A percentile compares a stretch with the other conserved stretches of the same genome.
Evolutionary conservation across 2,797 vertebrate species (phyloP).

Genomic region (Poecile montanus): DNA sequence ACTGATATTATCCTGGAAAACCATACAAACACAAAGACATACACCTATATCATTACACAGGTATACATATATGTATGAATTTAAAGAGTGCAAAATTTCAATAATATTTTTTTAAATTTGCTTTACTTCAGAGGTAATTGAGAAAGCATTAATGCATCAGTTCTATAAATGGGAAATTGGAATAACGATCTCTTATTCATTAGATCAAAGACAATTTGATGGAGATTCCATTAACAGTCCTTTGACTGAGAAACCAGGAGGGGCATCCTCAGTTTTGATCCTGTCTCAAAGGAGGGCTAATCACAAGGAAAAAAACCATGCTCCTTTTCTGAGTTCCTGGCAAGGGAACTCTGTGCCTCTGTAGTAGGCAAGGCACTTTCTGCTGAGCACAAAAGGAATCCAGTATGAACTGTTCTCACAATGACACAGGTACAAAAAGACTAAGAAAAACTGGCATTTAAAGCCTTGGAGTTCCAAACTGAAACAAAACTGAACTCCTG

Average conservation of each 20-base stretch:
- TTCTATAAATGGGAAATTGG: neutral
- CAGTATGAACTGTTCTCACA: neutral
- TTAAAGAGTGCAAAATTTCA: neutral
- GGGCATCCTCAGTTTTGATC: neutral
- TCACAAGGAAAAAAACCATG: neutral
- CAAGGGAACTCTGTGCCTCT: neutral
- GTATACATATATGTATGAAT: neutral
- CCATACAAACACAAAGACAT: neutral
- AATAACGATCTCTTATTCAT: neutral
- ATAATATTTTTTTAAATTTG: neutral
- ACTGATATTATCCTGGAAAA: neutral
- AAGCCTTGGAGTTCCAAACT: neutral
- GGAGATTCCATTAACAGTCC: neutral
- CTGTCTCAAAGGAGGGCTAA: neutral
- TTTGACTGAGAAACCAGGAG: neutral
- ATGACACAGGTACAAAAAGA: neutral
- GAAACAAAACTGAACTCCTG: neutral
- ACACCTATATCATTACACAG: neutral
- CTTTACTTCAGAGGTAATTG: neutral
- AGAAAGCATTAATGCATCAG: neutral
- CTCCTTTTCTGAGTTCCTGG: neutral
- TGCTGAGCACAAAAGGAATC: neutral
- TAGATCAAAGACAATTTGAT: neutral
- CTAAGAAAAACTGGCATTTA: neutral
- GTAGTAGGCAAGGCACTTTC: neutral